Evolutionary conservation across 2,113 vertebrate species (phyloP).

Genomic region (Miniopterus natalensis): DNA sequence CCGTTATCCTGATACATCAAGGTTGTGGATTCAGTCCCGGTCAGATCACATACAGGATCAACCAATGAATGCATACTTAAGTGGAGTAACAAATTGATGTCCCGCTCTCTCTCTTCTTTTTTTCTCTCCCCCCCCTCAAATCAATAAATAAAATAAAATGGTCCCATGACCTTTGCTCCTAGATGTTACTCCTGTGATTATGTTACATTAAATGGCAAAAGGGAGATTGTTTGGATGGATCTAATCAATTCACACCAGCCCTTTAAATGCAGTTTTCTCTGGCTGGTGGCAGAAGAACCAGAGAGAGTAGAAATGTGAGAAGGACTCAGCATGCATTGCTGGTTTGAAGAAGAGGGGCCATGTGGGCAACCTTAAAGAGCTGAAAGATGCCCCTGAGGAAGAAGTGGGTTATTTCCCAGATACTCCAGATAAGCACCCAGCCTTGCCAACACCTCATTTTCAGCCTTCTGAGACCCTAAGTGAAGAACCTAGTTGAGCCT

Average conservation of each 20-base stretch:
- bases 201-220: not conserved
- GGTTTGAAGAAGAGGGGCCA: not conserved
- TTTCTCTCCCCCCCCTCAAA: not conserved
- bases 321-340: not conserved
- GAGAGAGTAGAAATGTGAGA: not conserved
- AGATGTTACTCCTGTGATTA: constrained; percentile 25
- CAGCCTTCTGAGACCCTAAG: not conserved
- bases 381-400: not conserved
- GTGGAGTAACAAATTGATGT: not conserved
- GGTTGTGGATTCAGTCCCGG: too few relatives aligned
- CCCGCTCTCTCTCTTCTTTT: too few relatives aligned
- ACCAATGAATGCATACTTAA: not conserved
- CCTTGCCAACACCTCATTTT: not conserved
- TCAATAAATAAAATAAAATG: not conserved
- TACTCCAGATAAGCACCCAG: not conserved
- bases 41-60: not conserved
- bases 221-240: not conserved
- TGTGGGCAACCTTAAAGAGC: not conserved
- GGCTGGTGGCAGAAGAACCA: not conserved
- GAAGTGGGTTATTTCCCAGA: not conserved
- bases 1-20: not conserved
- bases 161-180: not conserved
- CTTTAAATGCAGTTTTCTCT: constrained; percentile 12
- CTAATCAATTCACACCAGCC: not conserved
- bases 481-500: not conserved